Evolutionary conservation across 92 coral and sea anemone genomes (phyloP).

Genomic region (Parazoanthus atlanticus): DNA sequence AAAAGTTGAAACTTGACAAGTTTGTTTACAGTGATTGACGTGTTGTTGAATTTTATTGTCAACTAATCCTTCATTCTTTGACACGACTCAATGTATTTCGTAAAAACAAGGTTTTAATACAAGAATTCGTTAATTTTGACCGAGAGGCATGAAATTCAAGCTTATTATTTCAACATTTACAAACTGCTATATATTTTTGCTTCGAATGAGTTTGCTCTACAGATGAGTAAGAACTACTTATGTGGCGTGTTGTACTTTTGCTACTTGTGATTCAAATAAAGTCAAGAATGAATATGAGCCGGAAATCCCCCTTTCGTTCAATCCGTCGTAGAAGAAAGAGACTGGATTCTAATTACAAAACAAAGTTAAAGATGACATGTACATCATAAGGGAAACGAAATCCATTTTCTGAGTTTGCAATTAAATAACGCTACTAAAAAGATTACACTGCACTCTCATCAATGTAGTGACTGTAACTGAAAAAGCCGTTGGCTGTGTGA

Average conservation of each 20-base stretch:
- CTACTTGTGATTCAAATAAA: too few species aligned
- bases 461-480: neutral
- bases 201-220: neutral
- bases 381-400: neutral
- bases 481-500: neutral
- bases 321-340: neutral
- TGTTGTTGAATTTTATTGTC: neutral
- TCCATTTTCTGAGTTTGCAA: neutral
- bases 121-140: neutral
- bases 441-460: neutral
- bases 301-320: neutral
- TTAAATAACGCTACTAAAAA: neutral
- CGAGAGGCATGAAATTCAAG: neutral
- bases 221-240: too few species aligned
- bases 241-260: neutral
- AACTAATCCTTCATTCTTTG: neutral
- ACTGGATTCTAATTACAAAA: neutral
- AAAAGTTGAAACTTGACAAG: neutral
- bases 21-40: neutral
- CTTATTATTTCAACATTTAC: neutral
- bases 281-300: neutral
- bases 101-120: neutral
- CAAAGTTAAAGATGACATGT: neutral
- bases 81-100: neutral
- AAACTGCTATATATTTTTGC: neutral